Conservation (phyloP, 2,888 invertebrate genomes). For the Magallana nippona region DNA sequence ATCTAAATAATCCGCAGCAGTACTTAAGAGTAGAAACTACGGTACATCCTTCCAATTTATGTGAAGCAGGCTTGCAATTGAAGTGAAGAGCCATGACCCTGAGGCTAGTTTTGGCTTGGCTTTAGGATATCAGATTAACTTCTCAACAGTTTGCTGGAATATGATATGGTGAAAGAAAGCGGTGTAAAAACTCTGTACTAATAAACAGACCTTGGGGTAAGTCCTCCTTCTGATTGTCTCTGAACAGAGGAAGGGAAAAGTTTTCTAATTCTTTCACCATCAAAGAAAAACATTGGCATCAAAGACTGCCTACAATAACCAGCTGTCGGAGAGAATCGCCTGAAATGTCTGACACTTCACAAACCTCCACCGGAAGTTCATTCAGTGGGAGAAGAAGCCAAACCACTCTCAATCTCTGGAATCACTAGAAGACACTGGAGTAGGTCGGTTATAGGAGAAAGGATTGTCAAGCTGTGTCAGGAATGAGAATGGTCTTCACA, state of each 20-base stretch:
- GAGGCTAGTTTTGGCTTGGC: not conserved
- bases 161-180: not conserved
- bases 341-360: slow-evolving; percentile 33
- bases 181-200: not conserved
- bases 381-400: slow-evolving; percentile 21
- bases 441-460: not conserved
- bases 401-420: not conserved
- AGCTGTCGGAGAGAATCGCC: slow-evolving; percentile 22
- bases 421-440: not conserved
- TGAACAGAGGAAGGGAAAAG: not conserved
- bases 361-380: slow-evolving; percentile 19
- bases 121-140: not conserved
- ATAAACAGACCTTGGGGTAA: not conserved
- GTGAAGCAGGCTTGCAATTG: not conserved
- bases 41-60: too few species aligned
- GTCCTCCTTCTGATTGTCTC: not conserved
- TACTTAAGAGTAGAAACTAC: not conserved
- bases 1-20: not conserved
- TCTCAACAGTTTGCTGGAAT: not conserved
- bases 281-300: slow-evolving; percentile 31
- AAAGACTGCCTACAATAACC: slow-evolving; percentile 6
- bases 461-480: not conserved
- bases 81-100: not conserved
- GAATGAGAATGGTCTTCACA: slow-evolving; percentile 22
- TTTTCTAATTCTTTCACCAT: slow-evolving; percentile 30